Evolutionary conservation across 2,113 vertebrate genomes (phyloP), one percentile per base, ranked within the genome.

Genomic region (Nanger granti): DNA sequence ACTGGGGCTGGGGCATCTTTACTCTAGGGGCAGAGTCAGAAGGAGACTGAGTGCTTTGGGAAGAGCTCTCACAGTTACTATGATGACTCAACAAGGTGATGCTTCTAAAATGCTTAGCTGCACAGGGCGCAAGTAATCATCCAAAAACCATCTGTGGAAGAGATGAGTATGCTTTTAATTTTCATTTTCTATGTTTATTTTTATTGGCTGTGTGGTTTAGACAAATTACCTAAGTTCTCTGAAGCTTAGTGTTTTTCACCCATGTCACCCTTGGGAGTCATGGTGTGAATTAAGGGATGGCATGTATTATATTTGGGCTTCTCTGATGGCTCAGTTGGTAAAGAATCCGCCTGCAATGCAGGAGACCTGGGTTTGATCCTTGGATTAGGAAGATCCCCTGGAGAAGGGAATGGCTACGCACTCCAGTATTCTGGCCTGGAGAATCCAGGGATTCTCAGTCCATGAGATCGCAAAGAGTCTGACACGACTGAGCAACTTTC

Each of bases 61-160:
- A 49, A 34, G 79, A 22, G 8, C 34, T 34, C 60, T 47, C 15
- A 9, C 41, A 8, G 28, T 57, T 31, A 6, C 93, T 34, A 2
- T 13, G 60, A 41, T 11, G 26, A 64, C 26, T 20, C 59, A 0
- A 24, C 5, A 24, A 37, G 29, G 54, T 13, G 2, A 17, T 5
- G 28, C 52, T 83, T 92, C n/a, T 9, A 0, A 55, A 54, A 26
- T 1, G 49, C 66, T 28, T 4, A 5, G 93, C 54, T 7, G 18
- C 8, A 60, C 2, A 0, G 0, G 57, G 24, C 5, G 9, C 15
- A 34, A 12, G 34, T 7, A 12, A 31, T 18, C 24, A 4, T 37
- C 24, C 20, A 6, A 28, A 59, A 84, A 12, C 14, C 22, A 13
- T 69, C 52, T 64, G 55, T 76, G 7, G 55, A 44, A 15, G 17